Evolutionary conservation across 2,113 vertebrate genomes (phyloP).

Genomic region (Cairina moschata): DNA sequence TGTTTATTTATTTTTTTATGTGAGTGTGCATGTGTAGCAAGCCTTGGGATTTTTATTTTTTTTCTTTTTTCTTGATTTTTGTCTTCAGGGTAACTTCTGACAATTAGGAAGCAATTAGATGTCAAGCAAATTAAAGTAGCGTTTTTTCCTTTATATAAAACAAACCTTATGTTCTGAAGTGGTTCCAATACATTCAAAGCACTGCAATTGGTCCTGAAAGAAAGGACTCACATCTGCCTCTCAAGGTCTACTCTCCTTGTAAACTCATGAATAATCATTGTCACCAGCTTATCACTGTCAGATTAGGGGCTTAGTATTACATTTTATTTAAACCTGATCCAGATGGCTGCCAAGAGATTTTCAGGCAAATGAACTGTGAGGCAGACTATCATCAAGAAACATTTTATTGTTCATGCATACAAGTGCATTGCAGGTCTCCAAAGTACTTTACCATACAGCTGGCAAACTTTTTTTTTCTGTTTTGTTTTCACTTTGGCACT

Average conservation of each 20-base stretch:
- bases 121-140: conserved; percentile 13
- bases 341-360: conserved; percentile 65
- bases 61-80: conserved; percentile 2
- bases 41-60: neutral
- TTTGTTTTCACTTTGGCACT: neutral
- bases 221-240: conserved; percentile 54
- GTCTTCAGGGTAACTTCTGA: neutral
- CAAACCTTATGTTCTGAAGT: conserved; percentile 38
- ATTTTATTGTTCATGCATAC: conserved; percentile 19
- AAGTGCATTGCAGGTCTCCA: neutral
- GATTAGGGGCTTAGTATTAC: conserved; percentile 55
- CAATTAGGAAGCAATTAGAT: conserved; percentile 34
- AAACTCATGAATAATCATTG: conserved; percentile 66
- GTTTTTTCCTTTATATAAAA: neutral
- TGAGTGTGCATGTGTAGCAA: neutral
- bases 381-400: conserved; percentile 54
- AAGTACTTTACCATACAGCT: conserved; percentile 24
- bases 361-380: conserved; percentile 57
- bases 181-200: conserved; percentile 16
- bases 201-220: conserved; percentile 37
- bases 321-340: conserved; percentile 59
- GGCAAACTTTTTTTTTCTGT: neutral
- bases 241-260: conserved; percentile 55
- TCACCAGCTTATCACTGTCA: conserved; percentile 59
- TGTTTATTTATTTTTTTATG: neutral